Base-by-base conservation (phyloP, 2,797 vertebrate species). In the Aulostomus chinensis region DNA sequence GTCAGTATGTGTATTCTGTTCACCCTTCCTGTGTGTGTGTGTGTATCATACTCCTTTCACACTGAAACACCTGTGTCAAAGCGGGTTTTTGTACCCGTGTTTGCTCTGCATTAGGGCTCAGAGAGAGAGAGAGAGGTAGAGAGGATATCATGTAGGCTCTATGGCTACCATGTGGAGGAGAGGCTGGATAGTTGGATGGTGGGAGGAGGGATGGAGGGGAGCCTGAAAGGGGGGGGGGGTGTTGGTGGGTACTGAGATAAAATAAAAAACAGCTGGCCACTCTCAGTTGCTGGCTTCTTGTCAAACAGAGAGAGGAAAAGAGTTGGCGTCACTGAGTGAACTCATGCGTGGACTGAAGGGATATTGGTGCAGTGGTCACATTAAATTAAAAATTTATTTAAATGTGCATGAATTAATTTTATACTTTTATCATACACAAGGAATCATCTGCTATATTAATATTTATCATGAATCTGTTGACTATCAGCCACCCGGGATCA, bases 181-280 rank as follows among this genome's bases (percentile, higher is more conserved):
- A 61, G 39, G 36, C 28, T 29, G 47, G 28, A 48, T 68, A 47
- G 64, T 61, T 54, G 18, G 41, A 72, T 54, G 56, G 37, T 46
- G 38, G 52, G 46, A 40, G 53, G 36, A 53, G 32, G 67, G 70
- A 67, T 58, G 61, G 68, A 76, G 43, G 54, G 55, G 13, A 54
- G 57, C 46, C 32, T 43, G 50, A 36, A 34, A 41, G 36, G 37
- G 32, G 30, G 22, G 43, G 4, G 15, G 31, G 46, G 42, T 24
- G 9, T 15, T n/a, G 40, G 20, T 18, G 36, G 30, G 15, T 15
- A 33, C 7, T 48, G 47, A 33, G 42, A 59, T 68, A 38, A 75
- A 80, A 83, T 68, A 43, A 70, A 68, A 79, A 80, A 72, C 80
- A 83, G 76, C 78, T 85, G 78, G 55, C 33, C 30, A 20, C 35